Evolutionary conservation across 2,113 vertebrate genomes (phyloP).

Genomic region (Caretta caretta): DNA sequence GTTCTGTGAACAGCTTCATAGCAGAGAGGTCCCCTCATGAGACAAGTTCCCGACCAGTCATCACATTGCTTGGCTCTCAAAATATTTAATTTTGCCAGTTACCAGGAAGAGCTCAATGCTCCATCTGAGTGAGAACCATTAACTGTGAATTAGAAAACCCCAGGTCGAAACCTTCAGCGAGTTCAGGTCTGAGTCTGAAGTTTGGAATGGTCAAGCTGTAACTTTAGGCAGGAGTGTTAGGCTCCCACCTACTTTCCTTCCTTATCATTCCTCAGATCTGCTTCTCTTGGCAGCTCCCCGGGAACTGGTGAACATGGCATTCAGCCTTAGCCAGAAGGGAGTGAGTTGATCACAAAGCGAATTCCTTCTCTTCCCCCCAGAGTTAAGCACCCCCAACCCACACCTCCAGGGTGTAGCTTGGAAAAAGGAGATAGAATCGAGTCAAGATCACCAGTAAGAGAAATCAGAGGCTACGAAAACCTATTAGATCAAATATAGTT

Average conservation of each 20-base stretch:
- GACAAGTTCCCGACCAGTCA: neutral
- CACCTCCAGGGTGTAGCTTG: too few species aligned
- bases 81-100: neutral
- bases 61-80: neutral
- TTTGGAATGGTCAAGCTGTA: fast-evolving
- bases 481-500: neutral
- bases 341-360: neutral
- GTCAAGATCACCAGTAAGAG: neutral
- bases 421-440: neutral
- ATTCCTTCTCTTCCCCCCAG: neutral
- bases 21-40: neutral
- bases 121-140: neutral
- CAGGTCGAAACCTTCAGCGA: too few species aligned
- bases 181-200: neutral
- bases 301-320: neutral
- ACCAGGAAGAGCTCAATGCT: too few species aligned
- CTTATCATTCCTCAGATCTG: neutral
- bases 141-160: neutral
- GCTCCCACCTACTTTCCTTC: neutral
- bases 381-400: neutral
- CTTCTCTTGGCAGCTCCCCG: neutral
- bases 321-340: neutral
- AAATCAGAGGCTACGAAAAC: neutral
- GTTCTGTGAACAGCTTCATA: neutral
- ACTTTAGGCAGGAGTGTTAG: fast-evolving